A percentile compares a stretch with the other conserved stretches of the same genome.
phyloP scores from a whole-genome alignment of 2,888 invertebrate species.

The Abrostola triplasia region DNA sequence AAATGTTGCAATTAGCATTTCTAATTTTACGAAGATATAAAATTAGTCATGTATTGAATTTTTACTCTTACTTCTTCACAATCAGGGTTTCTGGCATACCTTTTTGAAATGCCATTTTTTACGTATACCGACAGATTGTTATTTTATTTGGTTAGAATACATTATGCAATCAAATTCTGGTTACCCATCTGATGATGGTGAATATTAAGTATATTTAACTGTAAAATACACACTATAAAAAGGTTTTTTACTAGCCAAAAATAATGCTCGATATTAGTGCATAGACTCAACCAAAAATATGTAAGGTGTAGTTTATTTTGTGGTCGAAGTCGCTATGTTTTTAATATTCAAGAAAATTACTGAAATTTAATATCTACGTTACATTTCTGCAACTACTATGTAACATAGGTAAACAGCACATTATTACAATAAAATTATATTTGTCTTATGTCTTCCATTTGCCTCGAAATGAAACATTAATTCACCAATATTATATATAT shows the following conservation, averaged over 20 bases:
- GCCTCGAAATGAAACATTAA: not conserved
- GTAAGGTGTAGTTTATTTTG: slow-evolving; percentile 1
- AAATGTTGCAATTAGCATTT: slow-evolving; percentile 47
- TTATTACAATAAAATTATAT: slow-evolving; percentile 10
- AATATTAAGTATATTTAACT: not conserved
- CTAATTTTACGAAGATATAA: slow-evolving; percentile 47
- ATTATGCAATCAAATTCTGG: slow-evolving; percentile 2
- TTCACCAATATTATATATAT: too few species aligned
- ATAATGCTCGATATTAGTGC: not conserved
- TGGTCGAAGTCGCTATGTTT: not conserved
- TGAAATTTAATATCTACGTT: not conserved
- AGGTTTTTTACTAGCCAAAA: not conserved
- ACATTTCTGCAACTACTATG: not conserved
- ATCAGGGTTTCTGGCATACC: slow-evolving; percentile 25
- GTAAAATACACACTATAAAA: not conserved
- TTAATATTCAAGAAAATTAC: not conserved
- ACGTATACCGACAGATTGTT: not conserved
- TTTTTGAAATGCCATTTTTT: slow-evolving; percentile 14
- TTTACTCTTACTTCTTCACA: slow-evolving; percentile 26
- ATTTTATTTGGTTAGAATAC: not conserved
- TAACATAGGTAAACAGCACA: not conserved
- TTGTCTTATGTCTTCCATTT: slow-evolving; percentile 35
- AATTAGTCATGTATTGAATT: slow-evolving; percentile 51
- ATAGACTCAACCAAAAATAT: slow-evolving; percentile 1
- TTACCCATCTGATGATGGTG: not conserved